phyloP scores from a whole-genome alignment of 2,888 invertebrate species.

The Coelinius sp. region DNA sequence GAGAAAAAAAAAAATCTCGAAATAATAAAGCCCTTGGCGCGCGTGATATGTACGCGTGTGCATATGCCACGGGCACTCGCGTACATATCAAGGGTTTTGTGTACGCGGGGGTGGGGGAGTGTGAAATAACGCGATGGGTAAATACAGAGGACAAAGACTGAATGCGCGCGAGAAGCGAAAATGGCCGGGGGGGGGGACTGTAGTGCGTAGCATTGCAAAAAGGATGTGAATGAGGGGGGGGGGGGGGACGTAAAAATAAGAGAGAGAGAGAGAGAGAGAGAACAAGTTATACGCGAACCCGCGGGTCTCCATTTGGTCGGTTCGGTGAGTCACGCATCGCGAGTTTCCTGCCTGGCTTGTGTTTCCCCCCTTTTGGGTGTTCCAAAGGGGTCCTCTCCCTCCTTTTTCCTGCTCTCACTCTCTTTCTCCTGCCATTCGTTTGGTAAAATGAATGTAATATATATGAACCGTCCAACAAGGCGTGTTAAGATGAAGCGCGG shows the following conservation, averaged over 20 bases:
- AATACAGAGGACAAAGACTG: slow-evolving; percentile 42
- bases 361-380: slow-evolving; percentile 32
- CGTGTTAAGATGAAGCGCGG: slow-evolving; percentile 27
- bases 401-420: slow-evolving; percentile 15
- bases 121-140: slow-evolving; percentile 67
- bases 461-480: background rate
- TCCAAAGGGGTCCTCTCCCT: background rate
- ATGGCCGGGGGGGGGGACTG: slow-evolving; percentile 28
- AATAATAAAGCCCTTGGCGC: slow-evolving; percentile 14
- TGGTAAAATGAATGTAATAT: slow-evolving; percentile 1
- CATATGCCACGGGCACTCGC: slow-evolving; percentile 34
- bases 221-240: background rate
- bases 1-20: background rate
- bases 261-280: slow-evolving; percentile 45
- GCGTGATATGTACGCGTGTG: slow-evolving; percentile 34
- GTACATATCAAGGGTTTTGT: background rate
- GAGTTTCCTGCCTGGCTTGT: slow-evolving; percentile 65
- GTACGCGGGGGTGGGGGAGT: slow-evolving; percentile 56
- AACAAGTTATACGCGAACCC: slow-evolving; percentile 58
- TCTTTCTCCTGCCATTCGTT: background rate
- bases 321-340: slow-evolving; percentile 70
- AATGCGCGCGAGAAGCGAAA: slow-evolving; percentile 37
- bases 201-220: slow-evolving; percentile 5
- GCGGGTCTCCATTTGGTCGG: slow-evolving; percentile 64
- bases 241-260: slow-evolving; percentile 10